A percentile compares a stretch with the other conserved stretches of the same genome.
phyloP scores from a whole-genome alignment of 2,797 vertebrate genomes.

The Rhodeus uyekii region DNA sequence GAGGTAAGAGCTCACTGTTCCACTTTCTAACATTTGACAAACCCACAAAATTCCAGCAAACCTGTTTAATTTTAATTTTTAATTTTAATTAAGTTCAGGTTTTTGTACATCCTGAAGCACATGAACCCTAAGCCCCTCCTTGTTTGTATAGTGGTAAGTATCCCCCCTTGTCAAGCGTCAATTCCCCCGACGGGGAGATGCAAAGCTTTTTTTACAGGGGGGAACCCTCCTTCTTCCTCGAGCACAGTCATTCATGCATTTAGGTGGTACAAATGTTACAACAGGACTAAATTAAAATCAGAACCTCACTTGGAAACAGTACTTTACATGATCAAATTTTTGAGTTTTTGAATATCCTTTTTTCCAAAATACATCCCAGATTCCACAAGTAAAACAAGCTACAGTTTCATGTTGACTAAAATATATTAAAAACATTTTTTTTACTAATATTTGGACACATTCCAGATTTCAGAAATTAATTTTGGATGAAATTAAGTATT shows the following conservation, averaged over 20 bases:
- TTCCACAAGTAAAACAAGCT: not conserved
- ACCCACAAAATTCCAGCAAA: not conserved
- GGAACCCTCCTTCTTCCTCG: no score
- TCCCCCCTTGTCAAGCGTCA: conserved; percentile 38
- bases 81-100: no score
- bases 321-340: not conserved
- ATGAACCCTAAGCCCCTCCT: conserved; percentile 2
- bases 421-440: not conserved
- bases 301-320: not conserved
- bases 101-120: accelerated
- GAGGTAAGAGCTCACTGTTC: conserved; percentile 64
- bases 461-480: not conserved
- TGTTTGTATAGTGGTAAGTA: not conserved
- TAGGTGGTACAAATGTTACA: not conserved
- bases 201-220: accelerated
- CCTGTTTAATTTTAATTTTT: not conserved
- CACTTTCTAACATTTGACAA: not conserved
- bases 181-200: conserved; percentile 67
- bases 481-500: not conserved
- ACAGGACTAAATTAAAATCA: not conserved
- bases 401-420: not conserved
- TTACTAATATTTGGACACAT: not conserved
- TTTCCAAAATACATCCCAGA: not conserved
- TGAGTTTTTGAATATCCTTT: no score
- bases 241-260: not conserved